Percentiles rank a stretch among this genome's conserved stretches.
These are phyloP conservation scores for Lanistes nyassanus DNA, from an alignment of 1,140 invertebrate genomes.

Conservation along the genomic window DNA sequence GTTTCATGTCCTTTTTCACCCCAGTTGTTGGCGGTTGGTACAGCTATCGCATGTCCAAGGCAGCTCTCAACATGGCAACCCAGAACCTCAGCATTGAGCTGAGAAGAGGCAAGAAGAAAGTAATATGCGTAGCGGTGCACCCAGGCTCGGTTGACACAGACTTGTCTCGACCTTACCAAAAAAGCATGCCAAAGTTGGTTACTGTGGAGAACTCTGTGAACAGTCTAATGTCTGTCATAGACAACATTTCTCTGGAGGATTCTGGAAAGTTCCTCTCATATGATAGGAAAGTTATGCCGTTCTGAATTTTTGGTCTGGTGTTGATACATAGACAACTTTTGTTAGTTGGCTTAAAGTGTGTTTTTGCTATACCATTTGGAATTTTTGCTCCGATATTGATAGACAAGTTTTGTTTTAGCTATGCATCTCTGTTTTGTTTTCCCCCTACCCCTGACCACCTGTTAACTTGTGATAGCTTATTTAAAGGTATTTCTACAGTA, in stretches of 20 bases:
- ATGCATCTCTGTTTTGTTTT: no score
- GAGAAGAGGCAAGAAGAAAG: slow-evolving; percentile 53
- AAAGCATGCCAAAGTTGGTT: slow-evolving; percentile 59
- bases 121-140: slow-evolving; percentile 59
- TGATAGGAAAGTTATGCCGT: slow-evolving; percentile 48
- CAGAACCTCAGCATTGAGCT: slow-evolving; percentile 61
- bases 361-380: no score
- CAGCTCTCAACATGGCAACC: slow-evolving; percentile 64
- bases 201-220: slow-evolving; percentile 54
- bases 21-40: slow-evolving; percentile 63
- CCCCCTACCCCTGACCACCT: no score
- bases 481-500: no score
- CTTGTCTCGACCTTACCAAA: slow-evolving; percentile 61
- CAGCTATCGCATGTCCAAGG: slow-evolving; percentile 62
- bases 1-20: not conserved
- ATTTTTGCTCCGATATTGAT: no score
- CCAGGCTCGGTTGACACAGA: slow-evolving; percentile 64
- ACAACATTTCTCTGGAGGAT: slow-evolving; percentile 52
- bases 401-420: no score
- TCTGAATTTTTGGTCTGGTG: slow-evolving; percentile 25
- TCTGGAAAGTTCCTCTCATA: slow-evolving; percentile 57
- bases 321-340: no score
- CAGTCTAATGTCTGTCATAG: slow-evolving; percentile 54
- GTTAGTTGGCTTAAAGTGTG: no score
- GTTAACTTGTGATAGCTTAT: no score